phyloP scores from a whole-genome alignment of 2,888 invertebrate genomes.

The Halictus quadricinctus region DNA sequence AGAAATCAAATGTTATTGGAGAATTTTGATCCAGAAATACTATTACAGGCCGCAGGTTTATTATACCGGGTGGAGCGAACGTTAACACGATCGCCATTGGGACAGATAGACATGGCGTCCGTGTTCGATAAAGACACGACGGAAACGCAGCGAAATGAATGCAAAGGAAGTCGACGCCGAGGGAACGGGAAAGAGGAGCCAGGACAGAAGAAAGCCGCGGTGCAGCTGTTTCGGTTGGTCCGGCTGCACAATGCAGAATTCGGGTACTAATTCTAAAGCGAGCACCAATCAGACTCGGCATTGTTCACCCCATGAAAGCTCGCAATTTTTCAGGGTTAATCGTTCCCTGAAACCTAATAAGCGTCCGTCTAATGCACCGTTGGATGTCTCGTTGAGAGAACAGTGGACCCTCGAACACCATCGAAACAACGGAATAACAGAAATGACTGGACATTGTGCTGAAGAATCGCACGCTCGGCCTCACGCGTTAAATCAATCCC shows the following conservation, averaged over 20 bases:
- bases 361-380: conserved; percentile 43
- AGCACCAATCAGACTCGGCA: conserved; percentile 73
- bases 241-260: conserved; percentile 68
- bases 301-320: conserved; percentile 73
- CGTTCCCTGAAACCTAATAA: conserved; percentile 69
- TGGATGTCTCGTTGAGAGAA: conserved; percentile 30
- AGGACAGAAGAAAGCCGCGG: conserved; percentile 52
- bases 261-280: conserved; percentile 75
- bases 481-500: neutral
- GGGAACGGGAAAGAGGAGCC: conserved; percentile 3
- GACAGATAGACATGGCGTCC: conserved; percentile 18
- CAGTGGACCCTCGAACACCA: neutral
- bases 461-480: neutral
- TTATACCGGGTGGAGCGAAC: neutral
- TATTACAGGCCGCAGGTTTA: too few relatives aligned
- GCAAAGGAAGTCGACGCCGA: conserved; percentile 42
- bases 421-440: neutral
- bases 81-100: neutral
- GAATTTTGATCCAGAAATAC: too few relatives aligned
- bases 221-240: conserved; percentile 71
- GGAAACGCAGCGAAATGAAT: conserved; percentile 48
- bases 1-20: too few relatives aligned
- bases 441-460: conserved; percentile 21
- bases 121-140: conserved; percentile 36
- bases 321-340: conserved; percentile 69